Percentiles rank a stretch among this genome's conserved stretches.
Conservation (phyloP, 2,888 invertebrate species). For the Lordiphosa fenestrarum region DNA sequence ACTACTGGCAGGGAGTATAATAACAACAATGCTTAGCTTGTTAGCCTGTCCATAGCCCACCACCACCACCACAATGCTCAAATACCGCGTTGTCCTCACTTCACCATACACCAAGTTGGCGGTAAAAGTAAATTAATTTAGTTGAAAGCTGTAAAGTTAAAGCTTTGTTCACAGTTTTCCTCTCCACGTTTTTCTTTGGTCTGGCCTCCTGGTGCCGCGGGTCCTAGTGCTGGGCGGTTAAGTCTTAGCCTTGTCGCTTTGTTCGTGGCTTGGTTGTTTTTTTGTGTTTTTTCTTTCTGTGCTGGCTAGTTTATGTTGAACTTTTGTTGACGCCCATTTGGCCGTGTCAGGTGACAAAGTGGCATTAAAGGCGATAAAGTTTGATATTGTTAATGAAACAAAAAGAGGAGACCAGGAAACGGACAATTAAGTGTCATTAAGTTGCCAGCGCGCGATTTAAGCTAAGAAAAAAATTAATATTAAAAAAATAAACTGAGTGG, state of each 20-base stretch:
- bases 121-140: conserved; percentile 79
- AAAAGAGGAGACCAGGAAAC: conserved; percentile 40
- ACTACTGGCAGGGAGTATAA: too few species aligned
- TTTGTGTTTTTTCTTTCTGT: conserved; percentile 1
- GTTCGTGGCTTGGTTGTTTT: background rate
- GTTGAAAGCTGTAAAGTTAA: conserved; percentile 79
- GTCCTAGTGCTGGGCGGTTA: too few species aligned
- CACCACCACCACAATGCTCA: background rate
- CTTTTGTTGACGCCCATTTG: conserved; percentile 48
- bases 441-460: conserved; percentile 41
- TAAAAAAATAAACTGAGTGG: conserved; percentile 17
- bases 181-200: background rate
- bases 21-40: background rate
- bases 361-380: conserved; percentile 58
- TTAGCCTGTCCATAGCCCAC: background rate
- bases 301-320: conserved; percentile 43
- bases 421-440: conserved; percentile 62
- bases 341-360: conserved; percentile 72
- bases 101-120: conserved; percentile 30
- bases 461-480: conserved; percentile 38
- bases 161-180: conserved; percentile 62
- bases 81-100: conserved; percentile 11
- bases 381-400: conserved; percentile 27
- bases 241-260: too few species aligned
- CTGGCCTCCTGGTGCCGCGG: too few species aligned